These are phyloP conservation scores for Cydia amplana DNA, from an alignment of 1,140 invertebrate species.

Conservation along the genomic window DNA sequence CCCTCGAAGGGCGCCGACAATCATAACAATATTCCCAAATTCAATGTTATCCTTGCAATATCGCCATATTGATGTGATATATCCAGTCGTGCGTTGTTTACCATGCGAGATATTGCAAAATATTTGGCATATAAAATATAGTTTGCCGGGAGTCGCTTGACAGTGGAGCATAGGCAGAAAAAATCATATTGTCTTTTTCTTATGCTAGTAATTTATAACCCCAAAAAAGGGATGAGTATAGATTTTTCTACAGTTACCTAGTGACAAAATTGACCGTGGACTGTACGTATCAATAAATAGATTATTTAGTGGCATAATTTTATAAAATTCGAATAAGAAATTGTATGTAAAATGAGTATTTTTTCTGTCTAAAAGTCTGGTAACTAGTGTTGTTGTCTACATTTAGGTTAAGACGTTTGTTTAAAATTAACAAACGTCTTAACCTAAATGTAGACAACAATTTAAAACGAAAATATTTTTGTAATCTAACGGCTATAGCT, in stretches of 20 bases:
- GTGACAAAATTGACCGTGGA: too few species aligned
- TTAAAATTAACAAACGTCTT: not conserved
- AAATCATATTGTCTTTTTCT: too few species aligned
- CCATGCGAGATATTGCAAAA: not conserved
- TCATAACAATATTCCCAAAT: constrained; percentile 19
- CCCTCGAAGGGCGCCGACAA: constrained; percentile 7
- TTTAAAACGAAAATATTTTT: not conserved
- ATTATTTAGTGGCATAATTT: too few species aligned
- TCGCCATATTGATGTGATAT: not conserved
- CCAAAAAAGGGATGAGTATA: too few species aligned
- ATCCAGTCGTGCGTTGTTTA: not conserved
- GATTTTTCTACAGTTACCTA: too few species aligned
- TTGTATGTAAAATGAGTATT: too few species aligned
- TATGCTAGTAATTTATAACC: too few species aligned
- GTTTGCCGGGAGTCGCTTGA: not conserved
- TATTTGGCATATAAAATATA: not conserved
- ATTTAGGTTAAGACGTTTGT: too few species aligned
- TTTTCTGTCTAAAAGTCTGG: too few species aligned
- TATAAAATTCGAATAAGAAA: too few species aligned
- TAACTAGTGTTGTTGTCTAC: too few species aligned
- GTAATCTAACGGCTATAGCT: not conserved
- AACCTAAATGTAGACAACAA: not conserved
- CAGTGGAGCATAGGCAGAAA: not conserved
- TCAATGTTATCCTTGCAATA: not conserved
- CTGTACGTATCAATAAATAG: too few species aligned